Evolutionary conservation across 2,797 vertebrate species (phyloP), one percentile per base, ranked within the genome.

Genomic region (Poeciliopsis turneri): DNA sequence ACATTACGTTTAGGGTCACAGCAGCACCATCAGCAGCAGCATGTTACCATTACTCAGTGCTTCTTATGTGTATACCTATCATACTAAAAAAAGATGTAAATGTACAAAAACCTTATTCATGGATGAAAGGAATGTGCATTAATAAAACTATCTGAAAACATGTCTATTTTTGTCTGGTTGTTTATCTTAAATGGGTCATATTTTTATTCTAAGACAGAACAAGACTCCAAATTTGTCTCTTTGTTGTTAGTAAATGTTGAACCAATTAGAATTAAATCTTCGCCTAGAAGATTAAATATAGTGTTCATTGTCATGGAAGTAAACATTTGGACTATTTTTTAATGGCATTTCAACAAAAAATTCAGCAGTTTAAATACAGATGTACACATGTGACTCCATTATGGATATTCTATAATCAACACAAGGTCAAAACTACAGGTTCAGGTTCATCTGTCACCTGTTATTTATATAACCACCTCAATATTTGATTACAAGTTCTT

Each of bases 11-110:
- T 93, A 95, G 88, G 87, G 92, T 88, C 75, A 93, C 91, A 90
- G 90, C 88, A 93, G 88, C 88, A 86, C 8, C 72, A 39, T 85
- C 93, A 90, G 91, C 96, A 39, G 86, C n/a, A 28, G 91, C 96
- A 97, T 95, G 97, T 95, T 92, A 94, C 93, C 94, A 87, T 91
- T 95, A 96, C 91, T 93, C 91, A 94, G 93, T 95, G 95, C 94
- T 95, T 93, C 73, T 88, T 87, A 90, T 55, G 74, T 94, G 92
- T 95, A 93, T 92, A 93, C 57, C 87, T 95, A 94, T 94, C 94
- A 94, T 88, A 90, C 92, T 93, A 95, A 92, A 83, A 93, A 53
- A 86, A 78, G 85, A 80, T 94, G 93, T 94, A 90, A 96, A 94
- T 92, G 94, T 86, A 92, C 71, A 76, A 88, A 91, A 92, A 84